Percentiles rank a stretch among this genome's conserved stretches.
Evolutionary conservation across 2,113 vertebrate species (phyloP).

Genomic region (Tylochromis polylepis): DNA sequence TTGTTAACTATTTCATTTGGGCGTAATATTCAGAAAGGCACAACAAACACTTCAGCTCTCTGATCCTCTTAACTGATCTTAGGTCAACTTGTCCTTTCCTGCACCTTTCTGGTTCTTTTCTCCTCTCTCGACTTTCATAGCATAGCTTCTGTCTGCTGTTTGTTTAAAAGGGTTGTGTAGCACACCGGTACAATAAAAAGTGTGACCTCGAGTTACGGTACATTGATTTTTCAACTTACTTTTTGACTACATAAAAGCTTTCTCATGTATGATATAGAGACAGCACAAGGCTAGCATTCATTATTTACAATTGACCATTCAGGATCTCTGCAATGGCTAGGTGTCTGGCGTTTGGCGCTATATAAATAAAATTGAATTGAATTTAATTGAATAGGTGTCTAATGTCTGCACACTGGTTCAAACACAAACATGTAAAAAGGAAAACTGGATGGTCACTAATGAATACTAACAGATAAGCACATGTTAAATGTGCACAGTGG

Average conservation of each 20-base stretch:
- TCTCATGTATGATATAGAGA: conserved; percentile 63
- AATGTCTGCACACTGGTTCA: background rate
- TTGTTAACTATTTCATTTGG: background rate
- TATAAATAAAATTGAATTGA: too few species aligned
- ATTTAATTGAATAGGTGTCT: too few species aligned
- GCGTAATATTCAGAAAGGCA: background rate
- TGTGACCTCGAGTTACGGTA: conserved; percentile 21
- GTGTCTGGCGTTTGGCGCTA: too few species aligned
- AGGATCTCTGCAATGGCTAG: background rate
- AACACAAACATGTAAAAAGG: background rate
- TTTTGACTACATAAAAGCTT: conserved; percentile 66
- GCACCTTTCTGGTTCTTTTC: background rate
- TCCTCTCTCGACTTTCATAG: background rate
- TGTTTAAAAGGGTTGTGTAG: conserved; percentile 29
- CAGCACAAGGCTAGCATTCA: conserved; percentile 44
- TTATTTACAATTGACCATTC: conserved; percentile 51
- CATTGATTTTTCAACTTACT: conserved; percentile 50
- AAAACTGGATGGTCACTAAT: background rate
- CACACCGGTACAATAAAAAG: conserved; percentile 38
- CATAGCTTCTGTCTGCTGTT: conserved; percentile 28
- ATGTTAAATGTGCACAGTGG: conserved; percentile 9
- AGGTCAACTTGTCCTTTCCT: background rate
- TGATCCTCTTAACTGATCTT: background rate
- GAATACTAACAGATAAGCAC: background rate
- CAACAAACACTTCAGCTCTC: background rate